Evolutionary conservation across 2,888 invertebrate genomes (phyloP), one percentile per base, ranked within the genome.

Genomic region (Rugalucina vietnamica): DNA sequence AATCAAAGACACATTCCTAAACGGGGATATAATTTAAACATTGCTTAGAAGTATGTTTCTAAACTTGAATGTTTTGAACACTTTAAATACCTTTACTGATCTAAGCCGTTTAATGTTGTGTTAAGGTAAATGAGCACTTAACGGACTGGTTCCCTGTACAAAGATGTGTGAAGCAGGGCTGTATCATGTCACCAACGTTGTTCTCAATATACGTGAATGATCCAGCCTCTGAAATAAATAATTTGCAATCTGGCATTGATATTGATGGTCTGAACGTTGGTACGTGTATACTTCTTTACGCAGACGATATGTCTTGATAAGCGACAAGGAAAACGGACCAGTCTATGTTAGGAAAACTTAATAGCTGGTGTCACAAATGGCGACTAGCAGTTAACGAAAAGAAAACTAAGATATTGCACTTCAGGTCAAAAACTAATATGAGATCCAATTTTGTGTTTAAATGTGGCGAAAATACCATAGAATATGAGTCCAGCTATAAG

Each of bases 311-410:
- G 81, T 49, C 34, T 21, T 76, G 2, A 32, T 76, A 4, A 57
- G 57, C 0, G 3, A 14, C 14, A 49, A n/a, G 14, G 50, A 14
- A n/a, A n/a, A 49, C n/a, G n/a, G 74, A 79, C 34, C 34, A n/a
- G 27, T 4, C 24, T 24, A 3, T 76, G 54, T 36, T 77, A 1
- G 39, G 60, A 4, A 32, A 24, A 12, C 2, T 73, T 12, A 36
- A 8, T 39, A 75, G 21, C 18, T 72, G 76, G 76, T 76, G 57
- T 27, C 21, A 27, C 1, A 77, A 60, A 14, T 81, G 77, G 81
- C 57, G 57, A 60, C 49, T 81, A 0, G 12, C 65, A 4, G 37
- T 81, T 5, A 81, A 81, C 43, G 4, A 2, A 14, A 4, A 24
- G 21, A 69, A 70, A 34, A 36, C 43, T 21, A 49, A 77, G 60